Percentiles rank a stretch among this genome's conserved stretches.
phyloP scores from a whole-genome alignment of 2,113 vertebrate genomes.

The Xiphias gladius region DNA sequence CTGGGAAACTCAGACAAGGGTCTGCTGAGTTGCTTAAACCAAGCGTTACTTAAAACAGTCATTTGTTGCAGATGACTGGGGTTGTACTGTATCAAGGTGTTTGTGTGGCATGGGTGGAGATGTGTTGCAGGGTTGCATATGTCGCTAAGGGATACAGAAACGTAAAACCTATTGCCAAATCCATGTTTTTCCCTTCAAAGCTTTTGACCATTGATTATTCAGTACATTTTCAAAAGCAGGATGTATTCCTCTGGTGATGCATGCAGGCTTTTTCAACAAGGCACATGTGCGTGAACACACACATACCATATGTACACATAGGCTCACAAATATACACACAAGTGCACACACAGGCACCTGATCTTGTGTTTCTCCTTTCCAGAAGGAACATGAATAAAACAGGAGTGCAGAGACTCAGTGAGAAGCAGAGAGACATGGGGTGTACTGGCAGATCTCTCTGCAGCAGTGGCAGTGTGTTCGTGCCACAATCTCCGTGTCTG shows the following conservation, averaged over 20 bases:
- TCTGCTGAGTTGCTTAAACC: conserved; percentile 27
- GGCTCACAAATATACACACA: conserved; percentile 42
- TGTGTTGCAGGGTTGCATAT: background rate
- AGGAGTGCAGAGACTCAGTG: conserved; percentile 65
- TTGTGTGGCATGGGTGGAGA: background rate
- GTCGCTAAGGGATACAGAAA: conserved; percentile 8
- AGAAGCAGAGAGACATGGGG: conserved; percentile 50
- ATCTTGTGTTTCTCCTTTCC: conserved; percentile 66
- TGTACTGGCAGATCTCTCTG: conserved; percentile 52
- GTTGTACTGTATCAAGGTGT: background rate
- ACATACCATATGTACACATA: conserved; percentile 23
- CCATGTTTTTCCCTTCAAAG: conserved; percentile 38
- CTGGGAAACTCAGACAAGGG: conserved; percentile 16
- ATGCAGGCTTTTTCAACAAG: conserved; percentile 18
- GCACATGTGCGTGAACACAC: conserved; percentile 5
- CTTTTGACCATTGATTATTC: conserved; percentile 62
- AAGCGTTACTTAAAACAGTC: conserved; percentile 26
- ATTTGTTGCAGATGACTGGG: conserved; percentile 17
- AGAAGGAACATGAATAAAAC: conserved; percentile 81
- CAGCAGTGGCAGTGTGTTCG: conserved; percentile 58
- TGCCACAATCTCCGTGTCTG: conserved; percentile 68
- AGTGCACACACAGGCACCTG: conserved; percentile 44
- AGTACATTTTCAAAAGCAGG: conserved; percentile 51
- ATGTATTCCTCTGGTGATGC: conserved; percentile 48
- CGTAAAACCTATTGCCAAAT: conserved; percentile 30